Evolutionary conservation across 35 echinoderm and acorn worm genomes (phyloP), one percentile per base, ranked within the genome.

Genomic region (Apostichopus japonicus): DNA sequence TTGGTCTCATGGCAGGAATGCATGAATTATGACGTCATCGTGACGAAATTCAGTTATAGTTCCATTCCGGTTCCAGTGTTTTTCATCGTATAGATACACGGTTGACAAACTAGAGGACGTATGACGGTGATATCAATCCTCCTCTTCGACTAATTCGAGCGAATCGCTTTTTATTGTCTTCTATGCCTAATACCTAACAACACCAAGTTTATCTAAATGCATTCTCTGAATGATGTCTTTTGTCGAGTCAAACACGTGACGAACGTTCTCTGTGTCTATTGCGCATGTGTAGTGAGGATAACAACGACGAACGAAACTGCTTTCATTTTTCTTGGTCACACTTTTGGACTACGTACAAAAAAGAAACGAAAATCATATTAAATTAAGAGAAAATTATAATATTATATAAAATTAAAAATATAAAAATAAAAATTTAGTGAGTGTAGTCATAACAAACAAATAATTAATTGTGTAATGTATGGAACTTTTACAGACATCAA

Each of bases 261-360:
- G 65, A 84, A 92, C 75, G 79, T 92, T 92, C 77, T 92, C 91
- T 25, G 91, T 92, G 23, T 92, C 91, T 52, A 92, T 83, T 86
- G 91, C 91, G 67, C 91, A 92, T 55, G 91, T 92, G 59, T 84
- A 92, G 44, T 92, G 91, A 24, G 91, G 91, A 84, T 92, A 92
- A 92, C 91, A 92, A 8, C 80, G 79, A 14, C 80, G 65, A 55
- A 63, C 79, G 56, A 92, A 92, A 11, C 65, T 92, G 23, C 16
- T 81, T 10, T 92, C 58, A 21, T 53, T n/a, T 11, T 79, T 84
- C 72, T 86, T 92, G 7, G 57, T 72, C 59, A 72, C 11, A 53
- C 90, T 92, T 65, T 80, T 81, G 21, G 90, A 54, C 90, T 92
- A 73, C 10, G 16, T 70, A 61, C n/a, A 92, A 51, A 91, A 82